Base-by-base conservation (phyloP, 2,888 invertebrate species). In the Dione juno region DNA sequence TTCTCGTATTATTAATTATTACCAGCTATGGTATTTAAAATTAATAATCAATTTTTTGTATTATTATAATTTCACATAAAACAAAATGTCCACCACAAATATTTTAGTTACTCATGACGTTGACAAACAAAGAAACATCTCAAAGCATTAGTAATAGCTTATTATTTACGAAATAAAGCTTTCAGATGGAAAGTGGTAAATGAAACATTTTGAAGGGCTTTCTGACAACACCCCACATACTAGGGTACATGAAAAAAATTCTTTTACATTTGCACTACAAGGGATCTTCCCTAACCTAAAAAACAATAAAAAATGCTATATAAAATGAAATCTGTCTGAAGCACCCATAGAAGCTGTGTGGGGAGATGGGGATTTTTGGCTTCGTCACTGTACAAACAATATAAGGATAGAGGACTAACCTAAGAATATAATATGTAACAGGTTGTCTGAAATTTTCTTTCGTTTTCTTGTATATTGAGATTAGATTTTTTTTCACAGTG, bases 271-370 rank as follows among this genome's bases (percentile, higher is more conserved):
- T 59, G 13, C 59, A 59, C 41, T 59, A 43, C 43, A 59, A 59
- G 59, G 59, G 59, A 59, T 43, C 59, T 59, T 59, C 43, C 59
- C 59, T 59, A 59, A 59, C 59, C 59, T 59, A 21, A 43, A 43
- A 59, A 59, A 59, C 59, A 59, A 59, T 59, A 59, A 59, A 48
- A 59, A 59, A 59, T 43, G 59, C 43, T 59, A 59, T 16, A 64
- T 50, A 59, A 61, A 67, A 67, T 58, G 67, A 65, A 53, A 41
- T 67, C 58, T 59, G 59, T 59, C 59, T 59, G 59, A 59, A 59
- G 59, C 59, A 59, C 59, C 59, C 59, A 59, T 59, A 43, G 59
- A 59, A 43, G 10, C 41, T 41, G 21, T 9, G 43, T 21, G 59
- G 59, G 59, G 41, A 41, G 21, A 59, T 40, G 21, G 59, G n/a